Conservation (phyloP, 2,888 invertebrate genomes). For the Malachius bipustulatus region DNA sequence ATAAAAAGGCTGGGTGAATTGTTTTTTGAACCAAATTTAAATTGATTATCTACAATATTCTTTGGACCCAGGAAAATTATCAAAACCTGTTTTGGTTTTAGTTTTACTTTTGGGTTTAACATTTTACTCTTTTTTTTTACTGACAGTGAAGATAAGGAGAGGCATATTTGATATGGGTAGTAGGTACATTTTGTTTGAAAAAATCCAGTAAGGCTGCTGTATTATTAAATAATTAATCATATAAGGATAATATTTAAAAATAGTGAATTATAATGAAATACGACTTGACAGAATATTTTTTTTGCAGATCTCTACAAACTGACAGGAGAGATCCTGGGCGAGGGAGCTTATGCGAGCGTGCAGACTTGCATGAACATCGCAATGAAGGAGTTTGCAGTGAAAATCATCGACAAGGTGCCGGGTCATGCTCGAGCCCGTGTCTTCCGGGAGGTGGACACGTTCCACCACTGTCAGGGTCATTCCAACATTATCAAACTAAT, state of each 20-base stretch:
- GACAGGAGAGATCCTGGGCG: conserved; percentile 90
- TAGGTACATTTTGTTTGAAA: too few relatives aligned
- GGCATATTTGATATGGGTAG: too few relatives aligned
- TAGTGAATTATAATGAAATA: not conserved
- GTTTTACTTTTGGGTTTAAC: too few relatives aligned
- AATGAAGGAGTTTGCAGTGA: conserved; percentile 91
- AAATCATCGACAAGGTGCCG: conserved; percentile 91
- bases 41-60: too few relatives aligned
- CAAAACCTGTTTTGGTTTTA: too few relatives aligned
- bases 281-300: conserved; percentile 16
- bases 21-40: too few relatives aligned
- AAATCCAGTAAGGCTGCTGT: too few relatives aligned
- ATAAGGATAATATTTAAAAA: conserved; percentile 1
- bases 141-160: too few relatives aligned
- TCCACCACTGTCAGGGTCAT: conserved; percentile 96
- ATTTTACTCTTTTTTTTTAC: too few relatives aligned
- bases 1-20: too few relatives aligned
- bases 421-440: conserved; percentile 89
- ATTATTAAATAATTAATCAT: too few relatives aligned
- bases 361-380: conserved; percentile 88
- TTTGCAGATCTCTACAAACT: conserved; percentile 82
- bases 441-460: conserved; percentile 97
- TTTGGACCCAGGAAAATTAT: too few relatives aligned
- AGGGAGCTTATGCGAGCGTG: conserved; percentile 94
- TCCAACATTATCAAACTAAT: conserved; percentile 95